Evolutionary conservation across 1,140 invertebrate species (phyloP), one percentile per base, ranked within the genome.

Genomic region (Pinna nobilis): DNA sequence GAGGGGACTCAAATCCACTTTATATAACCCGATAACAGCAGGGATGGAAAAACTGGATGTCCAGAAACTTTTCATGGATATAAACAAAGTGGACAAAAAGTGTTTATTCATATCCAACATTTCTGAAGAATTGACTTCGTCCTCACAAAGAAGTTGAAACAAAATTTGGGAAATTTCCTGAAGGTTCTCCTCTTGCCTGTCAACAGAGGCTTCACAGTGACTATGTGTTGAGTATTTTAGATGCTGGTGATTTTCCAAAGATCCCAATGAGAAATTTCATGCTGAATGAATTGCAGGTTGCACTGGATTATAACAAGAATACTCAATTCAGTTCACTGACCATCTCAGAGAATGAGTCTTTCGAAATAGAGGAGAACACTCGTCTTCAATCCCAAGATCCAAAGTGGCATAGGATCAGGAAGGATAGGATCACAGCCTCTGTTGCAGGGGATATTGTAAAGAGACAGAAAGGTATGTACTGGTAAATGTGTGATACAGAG

Each of bases 131-230:
- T n/a, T n/a, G n/a, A n/a, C n/a, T n/a, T n/a, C n/a, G n/a, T n/a
- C n/a, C n/a, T 2, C 5, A 6, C 5, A 20, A 1, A 23, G 35
- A n/a, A 15, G 41, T 60, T 30, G 20, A 37, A 3, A 72, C 75
- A 28, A 72, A 68, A 64, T 72, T 69, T 77, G 70, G 75, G 2
- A 41, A 28, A n/a, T 61, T 39, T 11, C 57, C 60, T 3, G 53
- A 63, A 65, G 75, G 75, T 30, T 68, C 57, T 18, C 51, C 70
- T 0, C 13, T 73, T 3, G 61, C 53, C 13, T 55, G 61, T 20
- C 75, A 77, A 70, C 75, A 77, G 23, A 77, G 64, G 39, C 41
- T 68, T 0, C 20, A 44, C 63, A 18, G 3, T 35, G 41, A 61
- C 7, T 72, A 57, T 51, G 30, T 77, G 25, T n/a, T 69, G 0